Conservation (phyloP, 2,888 invertebrate genomes). For the Gymnocheta viridis region DNA sequence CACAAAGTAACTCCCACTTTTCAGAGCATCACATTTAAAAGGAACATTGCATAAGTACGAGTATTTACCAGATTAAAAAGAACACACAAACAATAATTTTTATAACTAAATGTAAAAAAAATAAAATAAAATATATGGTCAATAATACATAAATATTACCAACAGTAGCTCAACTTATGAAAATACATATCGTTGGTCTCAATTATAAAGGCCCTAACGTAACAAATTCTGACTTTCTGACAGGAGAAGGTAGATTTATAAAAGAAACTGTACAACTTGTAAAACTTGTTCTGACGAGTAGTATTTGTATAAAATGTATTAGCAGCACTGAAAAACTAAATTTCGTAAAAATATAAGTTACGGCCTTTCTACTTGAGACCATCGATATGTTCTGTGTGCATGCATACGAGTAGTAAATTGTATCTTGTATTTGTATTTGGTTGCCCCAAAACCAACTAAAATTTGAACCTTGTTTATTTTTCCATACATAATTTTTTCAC, state of each 20-base stretch:
- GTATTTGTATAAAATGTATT: no score
- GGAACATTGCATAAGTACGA: not conserved
- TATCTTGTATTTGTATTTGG: slow-evolving; percentile 4
- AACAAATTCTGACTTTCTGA: no score
- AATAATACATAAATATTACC: slow-evolving; percentile 42
- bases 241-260: no score
- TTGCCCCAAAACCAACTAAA: slow-evolving; percentile 28
- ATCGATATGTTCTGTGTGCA: not conserved
- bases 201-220: no score
- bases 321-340: no score
- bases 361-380: no score
- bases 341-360: no score
- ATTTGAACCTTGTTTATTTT: slow-evolving; percentile 35
- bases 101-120: not conserved
- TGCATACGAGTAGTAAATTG: not conserved
- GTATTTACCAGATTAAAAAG: not conserved
- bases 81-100: not conserved
- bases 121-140: slow-evolving; percentile 25
- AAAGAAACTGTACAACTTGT: no score
- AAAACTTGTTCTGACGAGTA: no score
- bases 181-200: no score
- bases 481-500: not conserved
- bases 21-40: slow-evolving; percentile 44
- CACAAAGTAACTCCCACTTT: slow-evolving; percentile 28
- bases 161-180: slow-evolving; percentile 42